Evolutionary conservation across 53 echinoderm and acorn worm genomes (phyloP).

Genomic region (Luidia sarsii): DNA sequence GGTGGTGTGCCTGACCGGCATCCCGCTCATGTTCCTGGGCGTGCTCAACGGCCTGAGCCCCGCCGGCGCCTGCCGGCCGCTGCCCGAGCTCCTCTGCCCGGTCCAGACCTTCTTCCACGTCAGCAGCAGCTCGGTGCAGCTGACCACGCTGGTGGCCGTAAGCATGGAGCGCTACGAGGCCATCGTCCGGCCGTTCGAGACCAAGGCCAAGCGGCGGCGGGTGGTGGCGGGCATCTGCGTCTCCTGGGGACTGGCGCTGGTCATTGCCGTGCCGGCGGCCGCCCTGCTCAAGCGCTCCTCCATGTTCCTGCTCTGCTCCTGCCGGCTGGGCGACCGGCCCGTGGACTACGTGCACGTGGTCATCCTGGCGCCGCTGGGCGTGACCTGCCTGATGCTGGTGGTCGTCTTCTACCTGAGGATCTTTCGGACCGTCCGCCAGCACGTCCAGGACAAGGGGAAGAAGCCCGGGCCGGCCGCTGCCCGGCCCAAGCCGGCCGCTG

Average conservation of each 20-base stretch:
- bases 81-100: constrained; percentile 49
- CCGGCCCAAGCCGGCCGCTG: neutral
- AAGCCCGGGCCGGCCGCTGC: neutral
- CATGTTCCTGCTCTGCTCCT: constrained; percentile 66
- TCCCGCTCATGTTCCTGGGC: constrained; percentile 57
- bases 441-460: constrained; percentile 68
- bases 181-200: constrained; percentile 82
- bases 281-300: constrained; percentile 51
- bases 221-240: constrained; percentile 61
- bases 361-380: constrained; percentile 70
- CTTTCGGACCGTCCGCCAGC: constrained; percentile 71
- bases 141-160: constrained; percentile 74
- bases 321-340: constrained; percentile 13
- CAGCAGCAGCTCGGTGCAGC: constrained; percentile 70
- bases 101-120: constrained; percentile 71
- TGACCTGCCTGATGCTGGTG: constrained; percentile 52
- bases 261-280: constrained; percentile 50
- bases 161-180: constrained; percentile 84
- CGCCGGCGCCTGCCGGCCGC: constrained; percentile 31
- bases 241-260: constrained; percentile 61
- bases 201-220: constrained; percentile 66
- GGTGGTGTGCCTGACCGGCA: constrained; percentile 54
- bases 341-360: constrained; percentile 53
- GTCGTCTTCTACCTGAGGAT: constrained; percentile 77
- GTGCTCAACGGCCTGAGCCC: neutral